Base-by-base conservation (phyloP, 2,113 vertebrate species). In the Rafetus swinhoei region DNA sequence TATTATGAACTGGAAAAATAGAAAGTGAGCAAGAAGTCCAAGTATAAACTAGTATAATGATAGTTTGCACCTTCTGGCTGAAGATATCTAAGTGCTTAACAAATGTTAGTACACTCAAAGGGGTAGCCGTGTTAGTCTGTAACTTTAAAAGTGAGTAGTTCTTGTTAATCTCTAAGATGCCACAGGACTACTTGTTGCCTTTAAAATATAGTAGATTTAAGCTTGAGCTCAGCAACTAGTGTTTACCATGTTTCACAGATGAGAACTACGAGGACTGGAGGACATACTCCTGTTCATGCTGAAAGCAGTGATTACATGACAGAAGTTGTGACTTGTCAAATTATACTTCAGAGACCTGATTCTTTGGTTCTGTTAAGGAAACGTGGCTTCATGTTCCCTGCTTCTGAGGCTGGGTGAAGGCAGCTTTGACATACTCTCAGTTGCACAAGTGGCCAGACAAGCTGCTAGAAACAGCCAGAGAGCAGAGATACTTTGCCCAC, bases 401-500 rank as follows among this genome's bases (percentile, higher is more conserved):
- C 54, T 60, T 76, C 25, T 92, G 22, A 5, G 14, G 22, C 12
- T 87, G 0, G 0, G 39, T 4, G 14, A 77, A 77, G 74, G 35
- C 56, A 59, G 22, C 53, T 92, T 0, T 1, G 65, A 86, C 18
- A 76, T 25, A 54, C 1, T 2, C 29, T 62, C 18, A 15, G 76
- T 91, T 91, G 54, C 79, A 19, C 69, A 27, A 32, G 0, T 0
- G 55, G 56, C 81, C 65, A 89, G 79, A 92, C 72, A 32, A 89
- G 50, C 52, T 93, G 86, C 62, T 88, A 92, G 86, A 84, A 91
- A 72, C 52, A 86, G n/a, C 32, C 18, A 13, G 81, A 91, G 87
- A 90, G 79, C 52, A 92, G 19, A 77, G 90, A 62, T 81, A 50
- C 55, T 85, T 89, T 90, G 60, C 80, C 60, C 72, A 79, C 77